Percentiles rank a stretch among this genome's conserved stretches.
Evolutionary conservation across 2,797 vertebrate species (phyloP).

Genomic region (Lithobates pipiens): DNA sequence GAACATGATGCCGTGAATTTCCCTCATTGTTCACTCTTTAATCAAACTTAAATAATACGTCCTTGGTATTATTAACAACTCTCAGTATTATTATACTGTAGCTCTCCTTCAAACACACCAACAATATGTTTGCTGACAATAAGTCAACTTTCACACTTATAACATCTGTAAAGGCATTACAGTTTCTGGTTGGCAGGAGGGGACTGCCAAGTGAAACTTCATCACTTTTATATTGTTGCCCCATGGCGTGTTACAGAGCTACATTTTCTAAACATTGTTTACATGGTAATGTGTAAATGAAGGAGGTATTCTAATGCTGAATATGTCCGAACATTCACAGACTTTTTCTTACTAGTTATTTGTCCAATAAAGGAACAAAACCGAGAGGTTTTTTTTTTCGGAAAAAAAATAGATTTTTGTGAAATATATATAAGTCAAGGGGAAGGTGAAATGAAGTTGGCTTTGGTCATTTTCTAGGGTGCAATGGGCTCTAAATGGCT

Average conservation of each 20-base stretch:
- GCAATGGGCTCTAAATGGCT: too few relatives aligned
- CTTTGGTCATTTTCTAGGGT: too few relatives aligned
- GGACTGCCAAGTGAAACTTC: not conserved
- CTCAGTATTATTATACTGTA: constrained; percentile 10
- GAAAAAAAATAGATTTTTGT: too few relatives aligned
- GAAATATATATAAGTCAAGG: too few relatives aligned
- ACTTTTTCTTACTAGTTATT: not conserved
- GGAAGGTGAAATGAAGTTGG: too few relatives aligned
- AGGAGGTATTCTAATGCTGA: not conserved
- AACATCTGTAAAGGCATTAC: constrained; percentile 22
- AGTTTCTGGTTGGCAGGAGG: not conserved
- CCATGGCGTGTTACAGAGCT: not conserved
- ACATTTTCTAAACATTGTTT: not conserved
- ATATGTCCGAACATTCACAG: not conserved
- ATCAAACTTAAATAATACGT: not conserved
- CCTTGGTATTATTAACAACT: not conserved
- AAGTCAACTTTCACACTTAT: constrained; percentile 1
- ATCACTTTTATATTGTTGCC: not conserved
- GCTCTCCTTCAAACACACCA: not conserved
- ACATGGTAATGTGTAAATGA: not conserved
- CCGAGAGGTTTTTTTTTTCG: too few relatives aligned
- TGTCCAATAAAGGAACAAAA: not conserved
- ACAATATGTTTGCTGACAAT: constrained; percentile 32
- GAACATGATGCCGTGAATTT: not conserved
- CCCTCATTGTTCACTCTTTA: constrained; percentile 4